phyloP scores from a whole-genome alignment of 2,797 vertebrate species.

The Epinephelus coioides region DNA sequence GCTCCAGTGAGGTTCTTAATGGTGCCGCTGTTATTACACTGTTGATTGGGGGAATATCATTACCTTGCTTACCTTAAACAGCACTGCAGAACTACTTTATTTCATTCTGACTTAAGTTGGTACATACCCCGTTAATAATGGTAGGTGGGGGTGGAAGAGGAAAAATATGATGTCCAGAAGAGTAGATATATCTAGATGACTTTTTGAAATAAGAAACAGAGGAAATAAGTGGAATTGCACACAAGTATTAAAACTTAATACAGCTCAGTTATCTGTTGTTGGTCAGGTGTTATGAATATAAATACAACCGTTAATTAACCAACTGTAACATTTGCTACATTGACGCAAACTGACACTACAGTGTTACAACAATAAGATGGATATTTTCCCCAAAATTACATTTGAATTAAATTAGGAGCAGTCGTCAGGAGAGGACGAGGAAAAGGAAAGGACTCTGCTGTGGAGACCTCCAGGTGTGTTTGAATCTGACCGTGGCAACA shows the following conservation, averaged over 20 bases:
- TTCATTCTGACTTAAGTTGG: neutral
- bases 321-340: too few species aligned
- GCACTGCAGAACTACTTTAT: neutral
- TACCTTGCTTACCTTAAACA: neutral
- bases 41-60: constrained; percentile 21
- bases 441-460: too few species aligned
- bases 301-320: too few species aligned
- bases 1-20: constrained; percentile 9
- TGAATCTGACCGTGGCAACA: too few species aligned
- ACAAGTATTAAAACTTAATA: neutral
- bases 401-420: too few species aligned
- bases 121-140: neutral
- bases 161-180: neutral
- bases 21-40: constrained; percentile 15
- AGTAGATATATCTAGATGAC: neutral
- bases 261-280: neutral
- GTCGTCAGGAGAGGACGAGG: too few species aligned
- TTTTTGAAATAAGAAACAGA: neutral
- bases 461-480: too few species aligned
- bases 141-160: too few species aligned
- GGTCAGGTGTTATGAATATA: too few species aligned
- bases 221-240: neutral
- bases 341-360: too few species aligned
- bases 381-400: too few species aligned
- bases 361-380: too few species aligned